Evolutionary conservation across 2,797 vertebrate species (phyloP), one percentile per base, ranked within the genome.

Genomic region (Xerus rutilus): DNA sequence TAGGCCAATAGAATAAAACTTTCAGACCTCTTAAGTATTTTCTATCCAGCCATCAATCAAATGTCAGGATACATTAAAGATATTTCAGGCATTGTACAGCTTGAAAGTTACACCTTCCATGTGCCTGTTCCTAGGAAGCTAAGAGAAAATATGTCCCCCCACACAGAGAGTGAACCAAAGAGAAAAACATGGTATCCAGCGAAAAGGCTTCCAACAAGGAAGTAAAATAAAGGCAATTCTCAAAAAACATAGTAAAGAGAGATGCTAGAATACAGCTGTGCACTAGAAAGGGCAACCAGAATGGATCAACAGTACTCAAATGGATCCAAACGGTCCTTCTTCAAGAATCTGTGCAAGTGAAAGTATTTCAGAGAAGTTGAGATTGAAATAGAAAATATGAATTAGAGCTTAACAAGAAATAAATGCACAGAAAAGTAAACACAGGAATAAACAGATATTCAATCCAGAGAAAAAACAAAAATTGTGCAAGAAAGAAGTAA

Each of bases 11-110:
- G 20, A 92, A 12, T 9, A 79, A 94, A 91, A 39, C 10, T 73
- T 94, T 93, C 62, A 85, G 76, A 86, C 92, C 32, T 39, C 72
- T 86, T 59, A 91, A 83, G 69, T 93, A 88, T 67, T 74, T 92
- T 91, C 74, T 78, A 83, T 57, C 62, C 47, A 77, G 23, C 35
- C 78, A 91, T 96, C 64, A 89, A 30, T 86, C 89, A 91, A 92
- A n/a, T 85, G 45, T 87, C 82, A 86, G 23, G 32, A 62, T 89
- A 67, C 39, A 57, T 39, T 89, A 82, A 82, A 10, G 64, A 65
- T 57, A 94, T 85, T 87, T 92, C 77, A 92, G 74, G 47, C n/a
- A 54, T 43, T 35, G 30, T 9, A 64, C 7, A 28, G 20, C 15
- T 83, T 89, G 64, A 93, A 96, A 89, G 57, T 25, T 86, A 35